These are phyloP conservation scores for Macrobrachium nipponense DNA, from an alignment of 1,140 invertebrate species.

Conservation along the genomic window DNA sequence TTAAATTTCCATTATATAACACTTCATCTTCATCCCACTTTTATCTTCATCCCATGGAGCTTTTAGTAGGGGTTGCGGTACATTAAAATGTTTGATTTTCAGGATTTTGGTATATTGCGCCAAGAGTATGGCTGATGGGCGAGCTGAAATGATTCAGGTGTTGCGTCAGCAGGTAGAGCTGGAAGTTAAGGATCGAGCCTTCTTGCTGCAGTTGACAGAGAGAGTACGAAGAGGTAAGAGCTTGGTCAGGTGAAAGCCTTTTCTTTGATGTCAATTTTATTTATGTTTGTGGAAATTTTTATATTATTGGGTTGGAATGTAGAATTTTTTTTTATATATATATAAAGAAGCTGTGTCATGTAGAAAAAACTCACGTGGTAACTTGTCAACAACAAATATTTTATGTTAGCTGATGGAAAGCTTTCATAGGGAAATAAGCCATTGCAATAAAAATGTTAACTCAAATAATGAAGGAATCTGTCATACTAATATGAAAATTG, in stretches of 20 bases:
- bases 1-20: too few relatives aligned
- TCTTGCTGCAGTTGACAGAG: slow-evolving; percentile 55
- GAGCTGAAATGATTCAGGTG: slow-evolving; percentile 53
- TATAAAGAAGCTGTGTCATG: too few relatives aligned
- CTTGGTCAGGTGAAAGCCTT: not conserved
- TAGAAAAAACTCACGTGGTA: too few relatives aligned
- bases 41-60: too few relatives aligned
- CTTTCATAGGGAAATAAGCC: too few relatives aligned
- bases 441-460: too few relatives aligned
- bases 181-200: slow-evolving; percentile 43
- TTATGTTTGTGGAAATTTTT: not conserved
- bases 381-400: too few relatives aligned
- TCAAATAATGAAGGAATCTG: too few relatives aligned
- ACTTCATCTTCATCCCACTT: too few relatives aligned
- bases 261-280: not conserved
- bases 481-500: too few relatives aligned
- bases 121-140: slow-evolving; percentile 54
- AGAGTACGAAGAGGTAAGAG: slow-evolving; percentile 32
- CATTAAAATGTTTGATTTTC: not conserved
- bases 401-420: too few relatives aligned
- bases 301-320: not conserved
- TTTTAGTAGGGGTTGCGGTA: not conserved
- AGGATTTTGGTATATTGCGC: slow-evolving; percentile 60
- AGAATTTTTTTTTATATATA: too few relatives aligned
- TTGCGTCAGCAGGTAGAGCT: slow-evolving; percentile 55